Evolutionary conservation across 2,797 vertebrate genomes (phyloP).

Genomic region (Cygnus olor): DNA sequence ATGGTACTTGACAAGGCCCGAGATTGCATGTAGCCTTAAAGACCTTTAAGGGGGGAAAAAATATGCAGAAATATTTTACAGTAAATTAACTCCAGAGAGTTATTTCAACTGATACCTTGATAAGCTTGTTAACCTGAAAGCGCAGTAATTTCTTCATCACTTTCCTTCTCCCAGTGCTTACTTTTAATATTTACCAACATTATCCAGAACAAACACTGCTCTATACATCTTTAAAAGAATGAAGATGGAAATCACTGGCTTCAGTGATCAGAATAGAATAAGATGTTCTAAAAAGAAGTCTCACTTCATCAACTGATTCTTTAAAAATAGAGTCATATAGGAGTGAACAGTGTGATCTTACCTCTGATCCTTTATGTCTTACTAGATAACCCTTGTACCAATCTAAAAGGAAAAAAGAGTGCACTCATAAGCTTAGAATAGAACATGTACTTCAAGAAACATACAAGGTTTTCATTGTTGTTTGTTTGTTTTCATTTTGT

Average conservation of each 20-base stretch:
- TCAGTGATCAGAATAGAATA: not conserved
- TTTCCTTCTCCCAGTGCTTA: not conserved
- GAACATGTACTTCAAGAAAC: not conserved
- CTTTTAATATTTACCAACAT: not conserved
- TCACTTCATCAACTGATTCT: accelerated
- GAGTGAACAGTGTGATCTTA: constrained; percentile 66
- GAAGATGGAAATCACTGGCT: not conserved
- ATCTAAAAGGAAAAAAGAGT: constrained; percentile 75
- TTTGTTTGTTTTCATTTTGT: not conserved
- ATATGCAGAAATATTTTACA: not conserved
- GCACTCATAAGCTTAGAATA: not conserved
- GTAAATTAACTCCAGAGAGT: not conserved
- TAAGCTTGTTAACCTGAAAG: not conserved
- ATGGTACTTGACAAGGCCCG: not conserved
- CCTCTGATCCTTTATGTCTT: constrained; percentile 88
- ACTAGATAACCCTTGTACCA: constrained; percentile 92
- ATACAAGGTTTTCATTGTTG: not conserved
- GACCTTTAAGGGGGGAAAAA: not conserved
- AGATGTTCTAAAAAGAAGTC: not conserved
- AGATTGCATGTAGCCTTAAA: not conserved
- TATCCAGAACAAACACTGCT: not conserved
- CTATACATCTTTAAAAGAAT: not conserved
- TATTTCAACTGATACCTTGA: not conserved
- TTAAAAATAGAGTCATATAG: not conserved
- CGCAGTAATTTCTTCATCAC: not conserved